phyloP scores from a whole-genome alignment of 2,113 vertebrate species.

The Toxotes jaculatrix region DNA sequence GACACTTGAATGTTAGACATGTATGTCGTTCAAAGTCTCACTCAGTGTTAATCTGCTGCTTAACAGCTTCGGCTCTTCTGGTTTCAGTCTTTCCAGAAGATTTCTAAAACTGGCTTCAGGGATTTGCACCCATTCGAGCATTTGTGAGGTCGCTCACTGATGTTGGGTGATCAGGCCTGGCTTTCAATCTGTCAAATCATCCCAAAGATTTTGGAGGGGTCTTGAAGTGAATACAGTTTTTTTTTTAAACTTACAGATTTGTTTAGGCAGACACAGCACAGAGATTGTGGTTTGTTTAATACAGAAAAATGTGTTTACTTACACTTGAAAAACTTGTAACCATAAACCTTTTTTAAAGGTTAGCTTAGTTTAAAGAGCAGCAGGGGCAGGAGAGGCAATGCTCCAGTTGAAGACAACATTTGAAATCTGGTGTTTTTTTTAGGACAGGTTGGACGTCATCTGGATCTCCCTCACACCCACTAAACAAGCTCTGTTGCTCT shows the following conservation, averaged over 20 bases:
- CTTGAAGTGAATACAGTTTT: too few relatives aligned
- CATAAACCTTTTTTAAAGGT: too few relatives aligned
- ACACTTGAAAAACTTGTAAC: too few relatives aligned
- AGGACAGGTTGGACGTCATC: slow-evolving; percentile 1
- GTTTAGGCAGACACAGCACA: too few relatives aligned
- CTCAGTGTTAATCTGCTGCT: background rate
- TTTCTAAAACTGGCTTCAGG: background rate
- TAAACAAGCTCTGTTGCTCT: background rate
- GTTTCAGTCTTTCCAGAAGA: background rate
- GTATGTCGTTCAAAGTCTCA: background rate
- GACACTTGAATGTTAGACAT: background rate
- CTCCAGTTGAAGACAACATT: background rate
- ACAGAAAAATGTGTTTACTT: too few relatives aligned
- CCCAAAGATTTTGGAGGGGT: too few relatives aligned
- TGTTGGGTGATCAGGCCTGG: background rate
- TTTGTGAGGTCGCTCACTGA: background rate
- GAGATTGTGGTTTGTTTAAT: too few relatives aligned
- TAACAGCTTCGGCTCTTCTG: background rate
- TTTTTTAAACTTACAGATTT: too few relatives aligned
- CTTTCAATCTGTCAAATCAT: too few relatives aligned
- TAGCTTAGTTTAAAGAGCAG: background rate
- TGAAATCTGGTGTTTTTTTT: slow-evolving; percentile 13
- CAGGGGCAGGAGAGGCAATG: background rate
- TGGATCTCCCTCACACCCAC: slow-evolving; percentile 5
- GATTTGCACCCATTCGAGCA: background rate